Evolutionary conservation across 2,797 vertebrate genomes (phyloP), one percentile per base, ranked within the genome.

Genomic region (Aphelocoma californica): DNA sequence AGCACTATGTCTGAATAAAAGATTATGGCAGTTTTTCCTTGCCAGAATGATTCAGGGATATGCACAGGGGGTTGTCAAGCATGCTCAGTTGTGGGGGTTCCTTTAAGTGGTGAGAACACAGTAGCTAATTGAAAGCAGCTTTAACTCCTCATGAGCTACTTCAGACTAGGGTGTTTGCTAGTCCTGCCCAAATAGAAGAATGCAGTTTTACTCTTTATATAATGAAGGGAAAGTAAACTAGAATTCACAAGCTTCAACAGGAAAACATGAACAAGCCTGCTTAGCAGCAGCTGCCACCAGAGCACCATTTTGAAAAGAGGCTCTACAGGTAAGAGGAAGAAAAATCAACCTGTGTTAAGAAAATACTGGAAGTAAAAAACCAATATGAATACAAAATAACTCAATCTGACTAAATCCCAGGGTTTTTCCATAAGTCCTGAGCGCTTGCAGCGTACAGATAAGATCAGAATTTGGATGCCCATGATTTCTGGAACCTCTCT

Each of bases 31-130:
- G 77, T 48, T 90, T 90, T 87, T 51, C 44, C 88, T 70, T 96
- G 95, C 91, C 90, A 95, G 91, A 93, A 95, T 93, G 96, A 96
- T 95, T 96, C 91, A 96, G 95, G 88, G 85, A 88, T 94, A 92
- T 48, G 65, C 92, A 93, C 67, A 50, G 80, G 80, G 85, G 73
- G 67, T 29, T 94, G 85, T 67, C 74, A 96, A 67, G 94, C 92
- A 95, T 65, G 74, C 90, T 93, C 78, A 50, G 66, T 80, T 60
- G 66, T 42, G 80, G 66, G 73, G 79, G 78, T 60, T 96, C 88
- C 93, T 92, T 64, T 36, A 77, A 92, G 88, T 58, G 51, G 34
- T 1, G 4, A 88, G 77, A 90, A 62, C 48, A 90, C 19, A 19
- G 83, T 4, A 71, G 66, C 67, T 92, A 84, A 94, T 5, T 80